These are phyloP conservation scores for Pinna nobilis DNA, from an alignment of 1,140 invertebrate species.

Conservation along the genomic window DNA sequence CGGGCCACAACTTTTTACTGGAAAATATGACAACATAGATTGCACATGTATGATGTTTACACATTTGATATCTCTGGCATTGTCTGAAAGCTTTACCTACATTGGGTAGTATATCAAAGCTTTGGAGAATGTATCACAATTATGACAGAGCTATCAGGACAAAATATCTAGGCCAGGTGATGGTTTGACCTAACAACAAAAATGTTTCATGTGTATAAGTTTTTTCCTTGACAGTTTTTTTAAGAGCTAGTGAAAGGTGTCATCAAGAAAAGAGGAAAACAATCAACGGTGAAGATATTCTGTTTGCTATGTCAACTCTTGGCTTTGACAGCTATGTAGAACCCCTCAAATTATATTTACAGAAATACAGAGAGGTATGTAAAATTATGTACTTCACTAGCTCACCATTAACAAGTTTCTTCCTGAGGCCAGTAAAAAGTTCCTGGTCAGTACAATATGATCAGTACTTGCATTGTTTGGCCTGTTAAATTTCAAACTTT, in stretches of 20 bases:
- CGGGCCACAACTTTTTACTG: too few species aligned
- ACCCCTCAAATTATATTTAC: conserved; percentile 95
- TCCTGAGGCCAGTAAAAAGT: background rate
- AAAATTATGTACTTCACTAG: background rate
- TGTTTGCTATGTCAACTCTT: conserved; percentile 96
- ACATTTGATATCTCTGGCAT: too few species aligned
- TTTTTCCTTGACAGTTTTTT: background rate
- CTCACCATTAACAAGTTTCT: conserved; percentile 9
- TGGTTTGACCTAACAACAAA: background rate
- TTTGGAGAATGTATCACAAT: too few species aligned
- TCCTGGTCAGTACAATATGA: background rate
- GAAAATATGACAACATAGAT: too few species aligned
- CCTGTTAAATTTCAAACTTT: background rate
- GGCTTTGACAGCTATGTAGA: conserved; percentile 99
- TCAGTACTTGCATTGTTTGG: background rate
- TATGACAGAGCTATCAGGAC: too few species aligned
- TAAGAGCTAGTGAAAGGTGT: conserved; percentile 91
- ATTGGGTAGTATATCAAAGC: too few species aligned
- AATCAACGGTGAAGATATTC: conserved; percentile 94
- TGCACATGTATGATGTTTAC: too few species aligned
- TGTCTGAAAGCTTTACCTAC: too few species aligned
- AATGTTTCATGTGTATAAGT: background rate
- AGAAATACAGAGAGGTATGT: conserved; percentile 94
- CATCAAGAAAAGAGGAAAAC: conserved; percentile 99
- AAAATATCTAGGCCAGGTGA: too few species aligned